Conservation (phyloP, 2,888 invertebrate species). For the Diaprepes abbreviatus region DNA sequence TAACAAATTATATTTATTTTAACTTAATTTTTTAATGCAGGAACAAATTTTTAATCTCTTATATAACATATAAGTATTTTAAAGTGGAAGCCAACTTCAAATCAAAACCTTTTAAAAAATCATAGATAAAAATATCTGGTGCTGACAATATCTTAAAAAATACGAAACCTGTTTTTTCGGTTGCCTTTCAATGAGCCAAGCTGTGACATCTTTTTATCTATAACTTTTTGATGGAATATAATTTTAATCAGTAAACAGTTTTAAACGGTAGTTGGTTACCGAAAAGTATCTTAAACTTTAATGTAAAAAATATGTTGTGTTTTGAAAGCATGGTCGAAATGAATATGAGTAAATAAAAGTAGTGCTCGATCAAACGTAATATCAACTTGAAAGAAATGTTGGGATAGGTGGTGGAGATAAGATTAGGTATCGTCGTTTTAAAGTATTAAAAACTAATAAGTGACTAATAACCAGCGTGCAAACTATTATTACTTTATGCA, state of each 20-base stretch:
- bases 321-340: too few species aligned
- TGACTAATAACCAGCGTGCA: too few species aligned
- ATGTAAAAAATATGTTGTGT: neutral
- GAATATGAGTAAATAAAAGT: too few species aligned
- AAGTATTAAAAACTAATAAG: too few species aligned
- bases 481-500: too few species aligned
- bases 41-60: too few species aligned
- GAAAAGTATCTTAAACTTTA: neutral
- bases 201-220: constrained; percentile 2
- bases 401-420: too few species aligned
- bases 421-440: too few species aligned
- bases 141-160: constrained; percentile 30
- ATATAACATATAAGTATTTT: neutral
- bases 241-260: neutral
- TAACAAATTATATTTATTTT: too few species aligned
- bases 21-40: too few species aligned
- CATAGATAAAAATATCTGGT: constrained; percentile 12
- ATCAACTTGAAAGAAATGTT: too few species aligned
- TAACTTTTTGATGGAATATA: neutral
- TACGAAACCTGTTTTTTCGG: constrained; percentile 1
- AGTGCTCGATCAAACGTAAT: too few species aligned
- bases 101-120: constrained; percentile 36
- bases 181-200: neutral
- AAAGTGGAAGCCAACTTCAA: neutral
- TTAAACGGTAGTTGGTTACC: neutral